Evolutionary conservation across 2,888 invertebrate genomes (phyloP).

Genomic region (Eupsilia transversa): DNA sequence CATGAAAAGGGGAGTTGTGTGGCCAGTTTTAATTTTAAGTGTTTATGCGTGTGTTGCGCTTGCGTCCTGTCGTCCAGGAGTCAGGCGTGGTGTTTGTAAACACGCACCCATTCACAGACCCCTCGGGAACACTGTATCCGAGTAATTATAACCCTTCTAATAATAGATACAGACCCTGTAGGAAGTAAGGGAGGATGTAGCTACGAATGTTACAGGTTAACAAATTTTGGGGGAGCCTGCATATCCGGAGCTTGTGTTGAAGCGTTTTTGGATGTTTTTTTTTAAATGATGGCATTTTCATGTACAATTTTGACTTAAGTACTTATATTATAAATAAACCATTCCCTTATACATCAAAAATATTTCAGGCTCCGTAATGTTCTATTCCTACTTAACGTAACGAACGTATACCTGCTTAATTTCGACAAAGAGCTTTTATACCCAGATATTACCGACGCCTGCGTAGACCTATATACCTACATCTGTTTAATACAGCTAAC

Average conservation of each 20-base stretch:
- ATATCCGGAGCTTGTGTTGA: constrained; percentile 21
- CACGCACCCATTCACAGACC: constrained; percentile 81
- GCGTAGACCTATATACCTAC: not conserved
- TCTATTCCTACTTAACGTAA: not conserved
- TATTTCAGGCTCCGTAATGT: not conserved
- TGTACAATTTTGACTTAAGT: not conserved
- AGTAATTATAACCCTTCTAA: constrained; percentile 68
- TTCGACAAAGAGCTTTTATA: not conserved
- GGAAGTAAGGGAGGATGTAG: constrained; percentile 64
- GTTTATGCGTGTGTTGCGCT: constrained; percentile 74
- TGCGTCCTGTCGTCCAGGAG: constrained; percentile 58
- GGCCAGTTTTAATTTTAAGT: constrained; percentile 82
- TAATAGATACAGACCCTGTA: constrained; percentile 61
- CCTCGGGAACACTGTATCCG: constrained; percentile 59
- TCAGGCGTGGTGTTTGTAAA: constrained; percentile 88
- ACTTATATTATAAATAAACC: not conserved
- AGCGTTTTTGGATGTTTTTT: constrained; percentile 1
- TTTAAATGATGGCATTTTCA: not conserved
- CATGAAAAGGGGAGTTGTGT: constrained; percentile 66
- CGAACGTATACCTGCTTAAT: not conserved
- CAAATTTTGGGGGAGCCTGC: constrained; percentile 34
- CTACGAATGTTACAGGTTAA: constrained; percentile 55
- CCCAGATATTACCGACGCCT: not conserved
- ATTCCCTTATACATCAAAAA: not conserved
- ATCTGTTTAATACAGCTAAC: constrained; percentile 20